Percentiles rank a stretch among this genome's conserved stretches.
Conservation (phyloP, 2,797 vertebrate genomes). For the Lagodon rhomboides region DNA sequence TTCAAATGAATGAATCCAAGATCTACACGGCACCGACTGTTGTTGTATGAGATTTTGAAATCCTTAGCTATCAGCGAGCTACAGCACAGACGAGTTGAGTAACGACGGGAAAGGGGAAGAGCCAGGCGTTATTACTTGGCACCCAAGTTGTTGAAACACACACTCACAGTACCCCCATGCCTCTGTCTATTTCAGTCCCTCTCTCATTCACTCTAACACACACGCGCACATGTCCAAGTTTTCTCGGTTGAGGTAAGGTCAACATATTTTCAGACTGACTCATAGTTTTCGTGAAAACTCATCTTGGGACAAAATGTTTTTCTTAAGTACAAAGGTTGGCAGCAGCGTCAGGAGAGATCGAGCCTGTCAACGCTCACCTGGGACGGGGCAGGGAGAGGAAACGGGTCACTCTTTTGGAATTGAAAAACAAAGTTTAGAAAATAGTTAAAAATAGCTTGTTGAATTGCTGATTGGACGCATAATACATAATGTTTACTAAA, state of each 20-base stretch:
- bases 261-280: slow-evolving; percentile 74
- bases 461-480: neutral
- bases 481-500: neutral
- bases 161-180: slow-evolving; percentile 8
- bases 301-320: slow-evolving; percentile 63
- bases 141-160: slow-evolving; percentile 19
- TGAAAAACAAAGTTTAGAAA: slow-evolving; percentile 21
- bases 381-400: neutral
- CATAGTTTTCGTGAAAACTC: slow-evolving; percentile 67
- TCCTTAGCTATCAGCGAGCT: neutral
- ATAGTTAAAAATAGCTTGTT: neutral
- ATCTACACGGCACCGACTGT: neutral
- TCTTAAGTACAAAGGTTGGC: slow-evolving; percentile 58
- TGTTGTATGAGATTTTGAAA: slow-evolving; percentile 18
- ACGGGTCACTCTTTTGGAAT: slow-evolving; percentile 17
- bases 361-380: slow-evolving; percentile 37
- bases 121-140: neutral
- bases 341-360: slow-evolving; percentile 25
- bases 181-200: slow-evolving; percentile 10
- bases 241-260: slow-evolving; percentile 60
- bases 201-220: slow-evolving; percentile 30
- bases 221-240: slow-evolving; percentile 23
- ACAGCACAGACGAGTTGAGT: neutral
- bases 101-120: neutral
- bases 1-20: neutral